phyloP scores from a whole-genome alignment of 1,140 invertebrate genomes.

The Anastrepha obliqua region DNA sequence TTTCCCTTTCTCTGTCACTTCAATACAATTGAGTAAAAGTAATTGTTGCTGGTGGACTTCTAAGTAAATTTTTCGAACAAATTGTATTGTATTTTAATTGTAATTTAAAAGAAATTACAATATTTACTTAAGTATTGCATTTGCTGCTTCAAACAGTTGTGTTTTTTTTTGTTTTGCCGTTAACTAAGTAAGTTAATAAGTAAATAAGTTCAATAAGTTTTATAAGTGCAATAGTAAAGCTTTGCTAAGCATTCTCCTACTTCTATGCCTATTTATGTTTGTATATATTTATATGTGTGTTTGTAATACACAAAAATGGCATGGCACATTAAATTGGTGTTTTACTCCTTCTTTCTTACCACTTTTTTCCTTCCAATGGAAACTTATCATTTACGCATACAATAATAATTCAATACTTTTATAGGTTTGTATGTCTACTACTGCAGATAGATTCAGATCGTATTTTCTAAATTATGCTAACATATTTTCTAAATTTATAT shows the following conservation, averaged over 20 bases:
- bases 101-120: not conserved
- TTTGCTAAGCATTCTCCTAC: constrained; percentile 36
- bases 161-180: too few species aligned
- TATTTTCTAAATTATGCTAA: not conserved
- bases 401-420: not conserved
- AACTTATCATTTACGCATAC: not conserved
- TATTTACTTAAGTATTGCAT: not conserved
- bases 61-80: not conserved
- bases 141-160: too few species aligned
- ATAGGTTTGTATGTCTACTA: not conserved
- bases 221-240: not conserved
- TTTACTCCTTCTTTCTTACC: not conserved
- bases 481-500: not conserved
- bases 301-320: constrained; percentile 21
- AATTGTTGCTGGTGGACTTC: constrained; percentile 15
- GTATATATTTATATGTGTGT: constrained; percentile 16
- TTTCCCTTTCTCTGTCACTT: constrained; percentile 53
- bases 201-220: constrained; percentile 4
- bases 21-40: constrained; percentile 41
- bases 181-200: too few species aligned
- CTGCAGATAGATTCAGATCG: too few species aligned
- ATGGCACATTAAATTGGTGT: constrained; percentile 54
- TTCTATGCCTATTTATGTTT: not conserved
- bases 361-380: not conserved
- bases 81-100: not conserved